Conservation (phyloP, 2,888 invertebrate genomes). For the Aleiodes leptofemur region DNA sequence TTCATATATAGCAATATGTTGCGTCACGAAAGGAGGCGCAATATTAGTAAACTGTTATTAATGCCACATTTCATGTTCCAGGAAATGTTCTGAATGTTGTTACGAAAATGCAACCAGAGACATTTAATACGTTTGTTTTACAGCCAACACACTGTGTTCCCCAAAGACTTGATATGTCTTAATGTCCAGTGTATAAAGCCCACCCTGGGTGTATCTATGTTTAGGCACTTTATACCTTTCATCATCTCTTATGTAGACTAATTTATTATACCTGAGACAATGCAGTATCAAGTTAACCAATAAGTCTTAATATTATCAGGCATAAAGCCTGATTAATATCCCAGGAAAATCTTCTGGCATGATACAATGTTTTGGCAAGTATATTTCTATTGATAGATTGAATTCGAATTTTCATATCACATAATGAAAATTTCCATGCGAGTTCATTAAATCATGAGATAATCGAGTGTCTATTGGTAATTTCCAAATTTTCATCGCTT, state of each 20-base stretch:
- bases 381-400: too few species aligned
- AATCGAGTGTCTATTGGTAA: slow-evolving; percentile 12
- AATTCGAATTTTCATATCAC: neutral
- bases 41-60: neutral
- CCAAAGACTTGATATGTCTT: neutral
- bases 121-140: neutral
- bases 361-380: too few species aligned
- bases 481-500: slow-evolving; percentile 1
- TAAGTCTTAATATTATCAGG: too few species aligned
- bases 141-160: neutral
- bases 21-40: neutral
- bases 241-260: slow-evolving; percentile 6
- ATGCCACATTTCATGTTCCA: neutral
- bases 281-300: too few species aligned
- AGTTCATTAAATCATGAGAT: neutral
- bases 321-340: too few species aligned
- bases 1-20: neutral
- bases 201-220: neutral
- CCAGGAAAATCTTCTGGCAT: too few species aligned
- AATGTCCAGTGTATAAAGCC: neutral
- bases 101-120: neutral
- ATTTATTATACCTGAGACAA: neutral
- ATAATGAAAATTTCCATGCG: neutral
- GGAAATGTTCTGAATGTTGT: slow-evolving; percentile 8
- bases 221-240: slow-evolving; percentile 17